A percentile compares a stretch with the other conserved stretches of the same genome.
These are phyloP conservation scores for Alca torda DNA, from an alignment of 2,797 vertebrate species.

Conservation along the genomic window DNA sequence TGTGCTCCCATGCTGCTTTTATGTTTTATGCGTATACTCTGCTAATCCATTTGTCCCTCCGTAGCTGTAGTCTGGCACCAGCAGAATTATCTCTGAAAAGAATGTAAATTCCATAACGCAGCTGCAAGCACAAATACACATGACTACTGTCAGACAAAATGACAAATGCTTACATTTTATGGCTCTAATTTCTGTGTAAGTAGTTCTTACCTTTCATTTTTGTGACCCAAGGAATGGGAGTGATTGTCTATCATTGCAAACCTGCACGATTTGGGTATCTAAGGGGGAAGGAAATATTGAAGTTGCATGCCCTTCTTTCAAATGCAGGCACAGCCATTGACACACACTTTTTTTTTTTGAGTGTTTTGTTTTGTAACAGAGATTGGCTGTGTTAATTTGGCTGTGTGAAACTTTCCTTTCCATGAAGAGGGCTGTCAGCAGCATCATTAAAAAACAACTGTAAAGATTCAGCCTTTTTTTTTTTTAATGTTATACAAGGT, in stretches of 20 bases:
- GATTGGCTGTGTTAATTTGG: background rate
- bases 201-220: slow-evolving; percentile 26
- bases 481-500: background rate
- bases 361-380: background rate
- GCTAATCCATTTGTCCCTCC: slow-evolving; percentile 53
- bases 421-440: background rate
- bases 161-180: slow-evolving; percentile 40
- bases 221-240: background rate
- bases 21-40: slow-evolving; percentile 26
- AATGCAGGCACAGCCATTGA: background rate
- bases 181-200: slow-evolving; percentile 20
- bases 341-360: too few species aligned
- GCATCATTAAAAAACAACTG: background rate
- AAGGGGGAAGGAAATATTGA: background rate
- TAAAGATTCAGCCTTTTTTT: background rate
- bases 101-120: slow-evolving; percentile 45
- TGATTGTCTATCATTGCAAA: background rate
- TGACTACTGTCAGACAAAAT: slow-evolving; percentile 19
- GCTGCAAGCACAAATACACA: slow-evolving; percentile 49
- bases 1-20: slow-evolving; percentile 18
- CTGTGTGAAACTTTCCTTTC: background rate
- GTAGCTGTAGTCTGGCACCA: slow-evolving; percentile 55
- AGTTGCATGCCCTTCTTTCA: background rate
- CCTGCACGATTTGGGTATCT: background rate
- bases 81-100: slow-evolving; percentile 58